Conservation (phyloP, 2,797 vertebrate genomes). For the Glyptemys insculpta region DNA sequence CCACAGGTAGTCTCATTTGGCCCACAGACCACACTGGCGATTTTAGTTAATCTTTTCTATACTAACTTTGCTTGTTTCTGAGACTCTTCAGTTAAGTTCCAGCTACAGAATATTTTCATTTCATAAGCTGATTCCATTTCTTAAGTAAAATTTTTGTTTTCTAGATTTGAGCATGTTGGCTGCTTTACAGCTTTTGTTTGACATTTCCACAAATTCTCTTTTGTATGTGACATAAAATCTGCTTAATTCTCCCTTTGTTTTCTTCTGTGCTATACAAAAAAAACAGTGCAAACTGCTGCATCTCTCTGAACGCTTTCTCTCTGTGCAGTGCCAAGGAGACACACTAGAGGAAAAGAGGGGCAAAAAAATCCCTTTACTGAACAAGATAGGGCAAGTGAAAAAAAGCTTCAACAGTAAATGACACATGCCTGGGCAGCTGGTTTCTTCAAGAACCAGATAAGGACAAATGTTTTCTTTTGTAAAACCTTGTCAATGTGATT, state of each 20-base stretch:
- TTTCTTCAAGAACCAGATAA: conserved; percentile 42
- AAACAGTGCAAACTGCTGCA: not conserved
- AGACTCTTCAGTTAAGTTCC: not conserved
- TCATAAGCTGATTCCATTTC: not conserved
- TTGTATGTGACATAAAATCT: conserved; percentile 26
- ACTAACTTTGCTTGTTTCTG: not conserved
- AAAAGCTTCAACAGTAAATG: not conserved
- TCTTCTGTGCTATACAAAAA: not conserved
- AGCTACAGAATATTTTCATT: not conserved
- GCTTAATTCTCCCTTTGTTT: conserved; percentile 10
- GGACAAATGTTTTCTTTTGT: conserved; percentile 42
- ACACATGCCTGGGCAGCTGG: conserved; percentile 36
- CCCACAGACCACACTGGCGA: not conserved
- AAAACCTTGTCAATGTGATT: conserved; percentile 45
- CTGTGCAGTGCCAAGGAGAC: not conserved
- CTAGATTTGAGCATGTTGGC: not conserved
- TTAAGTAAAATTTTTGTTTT: not conserved
- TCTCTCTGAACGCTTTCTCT: not conserved
- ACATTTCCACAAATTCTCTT: not conserved
- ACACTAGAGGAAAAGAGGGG: not conserved
- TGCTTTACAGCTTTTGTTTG: not conserved
- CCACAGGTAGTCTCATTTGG: too few relatives aligned
- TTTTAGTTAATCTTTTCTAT: not conserved
- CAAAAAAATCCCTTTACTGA: not conserved
- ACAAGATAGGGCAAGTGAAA: not conserved